phyloP scores from a whole-genome alignment of 1,140 invertebrate genomes.

The Mamestra configurata region DNA sequence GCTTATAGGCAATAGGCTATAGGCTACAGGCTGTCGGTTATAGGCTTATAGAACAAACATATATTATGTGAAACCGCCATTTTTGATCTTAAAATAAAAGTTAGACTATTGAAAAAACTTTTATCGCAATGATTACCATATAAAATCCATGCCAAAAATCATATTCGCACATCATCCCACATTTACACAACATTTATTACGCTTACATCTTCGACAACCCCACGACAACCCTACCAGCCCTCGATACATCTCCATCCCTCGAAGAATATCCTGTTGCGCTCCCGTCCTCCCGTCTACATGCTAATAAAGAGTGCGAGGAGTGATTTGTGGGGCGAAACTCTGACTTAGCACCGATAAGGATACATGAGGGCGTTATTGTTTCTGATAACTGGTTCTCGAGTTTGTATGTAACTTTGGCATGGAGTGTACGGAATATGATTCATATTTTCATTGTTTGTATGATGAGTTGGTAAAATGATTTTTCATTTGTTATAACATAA shows the following conservation, averaged over 20 bases:
- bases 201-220: neutral
- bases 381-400: constrained; percentile 24
- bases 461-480: no score
- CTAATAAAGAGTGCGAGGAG: constrained; percentile 82
- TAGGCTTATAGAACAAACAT: no score
- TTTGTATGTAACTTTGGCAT: constrained; percentile 12
- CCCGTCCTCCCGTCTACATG: constrained; percentile 78
- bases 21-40: no score
- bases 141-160: no score
- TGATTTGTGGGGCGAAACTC: constrained; percentile 75
- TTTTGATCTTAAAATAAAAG: no score
- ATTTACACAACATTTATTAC: neutral
- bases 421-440: neutral
- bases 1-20: no score
- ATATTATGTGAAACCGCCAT: no score
- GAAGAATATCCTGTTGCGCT: constrained; percentile 82
- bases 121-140: no score
- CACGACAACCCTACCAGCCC: constrained; percentile 53
- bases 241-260: constrained; percentile 79
- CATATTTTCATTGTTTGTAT: neutral
- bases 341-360: constrained; percentile 40
- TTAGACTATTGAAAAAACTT: no score
- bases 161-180: neutral
- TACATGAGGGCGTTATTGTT: constrained; percentile 28
- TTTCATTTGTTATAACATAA: neutral